phyloP scores from a whole-genome alignment of 2,797 vertebrate species.

The Acropternis orthonyx region DNA sequence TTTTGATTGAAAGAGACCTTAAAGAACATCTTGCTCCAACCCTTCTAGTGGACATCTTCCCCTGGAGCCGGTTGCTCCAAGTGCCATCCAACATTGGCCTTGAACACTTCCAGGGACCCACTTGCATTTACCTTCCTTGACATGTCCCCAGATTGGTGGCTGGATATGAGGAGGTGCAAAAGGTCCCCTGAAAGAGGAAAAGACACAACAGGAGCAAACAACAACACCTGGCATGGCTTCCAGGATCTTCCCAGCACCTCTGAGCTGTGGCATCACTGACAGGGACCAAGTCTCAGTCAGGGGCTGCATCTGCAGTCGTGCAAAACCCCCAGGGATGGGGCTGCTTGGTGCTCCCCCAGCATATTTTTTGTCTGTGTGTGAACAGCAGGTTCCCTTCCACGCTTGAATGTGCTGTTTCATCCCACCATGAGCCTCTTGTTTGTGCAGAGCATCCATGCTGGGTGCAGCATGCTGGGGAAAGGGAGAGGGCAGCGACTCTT shows the following conservation, averaged over 20 bases:
- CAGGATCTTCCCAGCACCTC: background rate
- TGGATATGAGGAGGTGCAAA: background rate
- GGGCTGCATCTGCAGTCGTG: background rate
- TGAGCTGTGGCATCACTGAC: background rate
- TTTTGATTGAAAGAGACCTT: background rate
- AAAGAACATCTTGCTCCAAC: background rate
- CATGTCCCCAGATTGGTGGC: fast-evolving
- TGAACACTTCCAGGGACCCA: background rate
- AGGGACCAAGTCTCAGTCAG: background rate
- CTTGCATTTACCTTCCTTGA: background rate
- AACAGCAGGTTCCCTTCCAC: background rate
- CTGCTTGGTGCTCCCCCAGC: background rate
- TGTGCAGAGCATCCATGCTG: background rate
- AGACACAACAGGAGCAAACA: background rate
- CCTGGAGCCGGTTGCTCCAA: background rate
- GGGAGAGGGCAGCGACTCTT: background rate
- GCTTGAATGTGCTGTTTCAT: background rate
- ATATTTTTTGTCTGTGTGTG: background rate
- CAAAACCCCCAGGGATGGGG: background rate
- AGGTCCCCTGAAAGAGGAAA: background rate
- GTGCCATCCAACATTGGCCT: fast-evolving
- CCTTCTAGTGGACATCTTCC: background rate
- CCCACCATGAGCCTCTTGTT: background rate
- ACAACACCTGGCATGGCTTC: background rate
- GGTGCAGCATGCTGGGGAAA: background rate